Base-by-base conservation (phyloP, 1,140 invertebrate species). In the Calosoma granatense region DNA sequence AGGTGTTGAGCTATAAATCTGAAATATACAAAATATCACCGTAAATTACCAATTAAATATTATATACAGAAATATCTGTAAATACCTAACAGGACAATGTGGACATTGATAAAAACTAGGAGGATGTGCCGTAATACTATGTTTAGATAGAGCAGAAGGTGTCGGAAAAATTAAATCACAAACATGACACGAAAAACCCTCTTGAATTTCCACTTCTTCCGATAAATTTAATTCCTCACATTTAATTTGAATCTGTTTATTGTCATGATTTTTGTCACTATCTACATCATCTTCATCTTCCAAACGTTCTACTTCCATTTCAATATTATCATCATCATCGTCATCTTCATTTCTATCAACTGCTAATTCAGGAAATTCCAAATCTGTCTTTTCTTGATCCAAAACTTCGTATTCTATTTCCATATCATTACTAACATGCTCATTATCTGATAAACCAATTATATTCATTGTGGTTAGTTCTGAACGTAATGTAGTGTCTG, bases 21-120 rank as follows among this genome's bases (percentile, higher is more conserved):
- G 26, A 36, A 36, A 36, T n/a, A n/a, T n/a, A n/a, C n/a, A n/a
- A n/a, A n/a, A n/a, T n/a, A n/a, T n/a, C n/a, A n/a, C n/a, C n/a
- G n/a, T n/a, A n/a, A n/a, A n/a, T n/a, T n/a, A n/a, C n/a, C n/a
- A n/a, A n/a, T 9, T 36, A n/a, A 36, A 36, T n/a, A 36, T 9
- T 36, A 36, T 9, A 36, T 36, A 36, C 26, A 36, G 6, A n/a
- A 36, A 36, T 9, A 36, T 9, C 26, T n/a, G n/a, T n/a, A n/a
- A n/a, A 36, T 36, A 36, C 26, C 26, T 47, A 53, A 53, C 51
- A 53, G 22, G 51, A 14, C 51, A 53, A 53, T 53, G 51, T 11
- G 17, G 12, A 20, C 51, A 22, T 11, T 53, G 51, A 53, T 20
- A 22, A 53, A 20, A 22, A 20, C 4, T 17, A 17, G 41, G 41